Base-by-base conservation (phyloP, 35 echinoderm and acorn worm genomes). In the Hemicentrotus pulcherrimus region DNA sequence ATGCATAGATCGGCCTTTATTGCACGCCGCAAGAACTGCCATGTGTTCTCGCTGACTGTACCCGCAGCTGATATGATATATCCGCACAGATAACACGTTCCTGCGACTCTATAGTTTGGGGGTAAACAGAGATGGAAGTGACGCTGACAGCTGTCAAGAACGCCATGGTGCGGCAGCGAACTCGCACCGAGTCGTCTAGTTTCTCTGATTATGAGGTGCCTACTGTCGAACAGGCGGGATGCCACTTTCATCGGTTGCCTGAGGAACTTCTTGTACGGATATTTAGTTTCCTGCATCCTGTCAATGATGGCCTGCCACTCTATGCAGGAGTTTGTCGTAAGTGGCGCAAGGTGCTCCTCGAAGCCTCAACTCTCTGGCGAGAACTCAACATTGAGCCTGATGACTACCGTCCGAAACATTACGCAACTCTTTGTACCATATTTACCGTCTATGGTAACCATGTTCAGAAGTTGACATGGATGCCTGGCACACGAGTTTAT, bases 361-460 rank as follows among this genome's bases (percentile, higher is more conserved):
- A 96, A 59, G 97, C 97, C 5, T 91, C 97, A 2, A 92, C 95
- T 13, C 92, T 99, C 46, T 99, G 98, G 98, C 78, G 98, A 47
- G 94, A 91, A 91, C 86, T 99, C 32, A 86, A 95, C 65, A 96
- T 99, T 70, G n/a, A 93, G 22, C 94, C 97, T 22, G 94, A 92
- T 2, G 71, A 91, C 13, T 95, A 97, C 31, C 48, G 78, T 31
- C 16, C 91, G 2, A 94, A 70, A 28, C 95, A 97, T 16, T 96
- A 97, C 86, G 58, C 89, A 58, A 92, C 95, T 28, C 31, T 99
- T 30, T 86, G 91, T 18, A 95, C 90, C 31, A 97, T 97, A 58
- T 97, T 99, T 59, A 86, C 94, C 19, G 96, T 95, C 70, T 99
- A 97, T 50, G 98, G 98, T 24, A 78, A 95, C 33, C 97, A 97